Base-by-base conservation (phyloP, 2,888 invertebrate genomes). In the Biston betularia region DNA sequence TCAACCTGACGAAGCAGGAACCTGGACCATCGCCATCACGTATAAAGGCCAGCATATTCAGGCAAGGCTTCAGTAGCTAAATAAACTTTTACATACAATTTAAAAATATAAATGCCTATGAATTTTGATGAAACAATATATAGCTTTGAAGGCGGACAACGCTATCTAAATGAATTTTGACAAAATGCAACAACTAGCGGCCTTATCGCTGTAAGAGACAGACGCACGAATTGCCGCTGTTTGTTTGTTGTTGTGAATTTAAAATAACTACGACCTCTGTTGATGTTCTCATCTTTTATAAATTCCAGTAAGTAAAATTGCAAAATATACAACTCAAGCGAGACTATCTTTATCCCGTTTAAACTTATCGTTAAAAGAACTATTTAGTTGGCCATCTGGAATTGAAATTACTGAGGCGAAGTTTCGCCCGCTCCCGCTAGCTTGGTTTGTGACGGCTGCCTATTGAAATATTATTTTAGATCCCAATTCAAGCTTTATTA, bases 21-120 rank as follows among this genome's bases (percentile, higher is more conserved):
- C 98, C 81, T 99, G 99, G 99, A 96, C 97, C 78, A 98, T 99
- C 64, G 98, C 98, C 73, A 98, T 99, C 73, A 96, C 97, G 42
- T 99, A 99, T 88, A 98, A 99, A 84, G 98, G 98, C 42, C 97
- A 98, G 79, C 98, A 99, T 86, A 99, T 99, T 77, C 96, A 96
- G 87, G 95, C 95, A 71, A 50, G 12, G 14, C 14, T 11, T 33
- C 7, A 7, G 12, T 33, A 10, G 12, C 24, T 24, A 33, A 24
- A 7, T 24, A 48, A 48, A 48, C 10, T 14, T 14, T n/a, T 8
- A 12, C n/a, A n/a, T n/a, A n/a, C n/a, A n/a, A n/a, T n/a, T n/a
- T n/a, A n/a, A n/a, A 24, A 24, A 24, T 24, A 24, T 24, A 24
- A 24, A 24, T 24, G 24, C 1, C 1, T 3, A 24, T 24, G 24